A percentile compares a stretch with the other conserved stretches of the same genome.
Evolutionary conservation across 2,888 invertebrate species (phyloP).

Genomic region (Epirrhoe tristata): DNA sequence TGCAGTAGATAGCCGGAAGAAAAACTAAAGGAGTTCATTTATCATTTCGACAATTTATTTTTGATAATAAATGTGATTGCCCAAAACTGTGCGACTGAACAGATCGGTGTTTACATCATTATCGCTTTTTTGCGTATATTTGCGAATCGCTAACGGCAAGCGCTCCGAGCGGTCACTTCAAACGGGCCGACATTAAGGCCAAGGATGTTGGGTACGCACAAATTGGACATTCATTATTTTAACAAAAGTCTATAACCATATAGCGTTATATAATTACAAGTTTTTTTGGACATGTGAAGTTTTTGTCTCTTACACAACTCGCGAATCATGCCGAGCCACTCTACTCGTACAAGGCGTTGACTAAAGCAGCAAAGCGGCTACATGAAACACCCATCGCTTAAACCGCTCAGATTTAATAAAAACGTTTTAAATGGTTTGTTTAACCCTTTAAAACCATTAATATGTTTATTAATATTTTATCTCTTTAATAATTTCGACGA

Average conservation of each 20-base stretch:
- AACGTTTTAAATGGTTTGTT: slow-evolving; percentile 23
- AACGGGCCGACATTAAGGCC: slow-evolving; percentile 76
- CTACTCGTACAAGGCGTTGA: slow-evolving; percentile 42
- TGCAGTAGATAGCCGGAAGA: slow-evolving; percentile 42
- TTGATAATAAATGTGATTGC: slow-evolving; percentile 51
- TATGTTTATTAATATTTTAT: slow-evolving; percentile 1
- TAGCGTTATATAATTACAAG: slow-evolving; percentile 70
- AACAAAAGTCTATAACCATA: slow-evolving; percentile 73
- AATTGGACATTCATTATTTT: slow-evolving; percentile 75
- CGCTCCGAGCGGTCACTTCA: slow-evolving; percentile 62
- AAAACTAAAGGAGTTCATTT: slow-evolving; percentile 44
- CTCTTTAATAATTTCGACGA: slow-evolving; percentile 1
- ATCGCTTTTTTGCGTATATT: slow-evolving; percentile 67
- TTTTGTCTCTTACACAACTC: slow-evolving; percentile 57
- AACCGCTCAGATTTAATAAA: slow-evolving; percentile 30
- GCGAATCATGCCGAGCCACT: slow-evolving; percentile 36
- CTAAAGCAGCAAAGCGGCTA: slow-evolving; percentile 35
- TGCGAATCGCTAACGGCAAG: slow-evolving; percentile 71
- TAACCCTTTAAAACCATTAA: neutral
- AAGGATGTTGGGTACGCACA: slow-evolving; percentile 69
- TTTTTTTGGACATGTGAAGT: slow-evolving; percentile 59
- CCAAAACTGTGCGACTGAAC: slow-evolving; percentile 48
- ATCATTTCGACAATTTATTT: slow-evolving; percentile 50
- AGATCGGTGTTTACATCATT: slow-evolving; percentile 65
- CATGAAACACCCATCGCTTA: slow-evolving; percentile 40